Evolutionary conservation across 2,113 vertebrate species (phyloP).

Genomic region (Podiceps cristatus): DNA sequence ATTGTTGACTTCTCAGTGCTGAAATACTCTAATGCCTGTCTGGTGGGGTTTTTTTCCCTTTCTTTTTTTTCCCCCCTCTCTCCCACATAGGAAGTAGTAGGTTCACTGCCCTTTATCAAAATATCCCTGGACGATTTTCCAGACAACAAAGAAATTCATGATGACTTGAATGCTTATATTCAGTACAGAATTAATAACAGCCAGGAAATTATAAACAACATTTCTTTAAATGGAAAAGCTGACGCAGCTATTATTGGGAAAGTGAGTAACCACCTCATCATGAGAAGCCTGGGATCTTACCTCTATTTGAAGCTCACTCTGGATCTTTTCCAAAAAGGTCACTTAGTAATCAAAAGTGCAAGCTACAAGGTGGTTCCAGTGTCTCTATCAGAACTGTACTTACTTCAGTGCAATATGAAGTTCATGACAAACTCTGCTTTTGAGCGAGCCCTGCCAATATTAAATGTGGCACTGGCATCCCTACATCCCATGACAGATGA

Average conservation of each 20-base stretch:
- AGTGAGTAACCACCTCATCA: slow-evolving; percentile 93
- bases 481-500: slow-evolving; percentile 97
- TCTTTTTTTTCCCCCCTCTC: not conserved
- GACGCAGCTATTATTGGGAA: slow-evolving; percentile 88
- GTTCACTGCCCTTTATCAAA: slow-evolving; percentile 83
- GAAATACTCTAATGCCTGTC: not conserved
- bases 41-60: not conserved
- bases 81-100: slow-evolving; percentile 85
- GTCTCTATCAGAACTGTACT: slow-evolving; percentile 93
- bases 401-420: slow-evolving; percentile 99
- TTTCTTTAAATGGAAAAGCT: slow-evolving; percentile 93
- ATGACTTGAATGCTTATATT: slow-evolving; percentile 92
- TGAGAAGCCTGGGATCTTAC: slow-evolving; percentile 94
- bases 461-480: slow-evolving; percentile 93
- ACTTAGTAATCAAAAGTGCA: slow-evolving; percentile 95
- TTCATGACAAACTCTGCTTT: slow-evolving; percentile 95
- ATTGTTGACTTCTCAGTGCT: not conserved
- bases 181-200: slow-evolving; percentile 90
- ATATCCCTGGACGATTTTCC: slow-evolving; percentile 91
- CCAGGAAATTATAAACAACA: slow-evolving; percentile 93
- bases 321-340: slow-evolving; percentile 95
- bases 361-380: slow-evolving; percentile 98
- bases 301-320: slow-evolving; percentile 96
- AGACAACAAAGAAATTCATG: slow-evolving; percentile 89
- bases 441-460: slow-evolving; percentile 89